phyloP scores from a whole-genome alignment of 2,797 vertebrate species.

The Galagoides demidoff region DNA sequence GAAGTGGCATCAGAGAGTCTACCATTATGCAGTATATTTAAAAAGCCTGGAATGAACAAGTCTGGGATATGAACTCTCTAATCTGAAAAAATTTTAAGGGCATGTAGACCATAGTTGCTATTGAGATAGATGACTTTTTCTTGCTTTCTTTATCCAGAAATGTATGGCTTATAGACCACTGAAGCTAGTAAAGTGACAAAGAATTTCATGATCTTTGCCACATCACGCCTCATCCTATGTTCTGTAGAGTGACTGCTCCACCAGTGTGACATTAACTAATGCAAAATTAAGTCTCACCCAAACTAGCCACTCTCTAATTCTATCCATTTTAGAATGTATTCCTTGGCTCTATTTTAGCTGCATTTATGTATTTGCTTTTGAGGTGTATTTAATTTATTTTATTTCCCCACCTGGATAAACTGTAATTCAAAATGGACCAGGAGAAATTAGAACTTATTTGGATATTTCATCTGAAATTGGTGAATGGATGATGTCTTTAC shows the following conservation, averaged over 20 bases:
- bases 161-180: neutral
- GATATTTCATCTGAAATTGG: neutral
- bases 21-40: neutral
- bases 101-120: neutral
- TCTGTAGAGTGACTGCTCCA: neutral
- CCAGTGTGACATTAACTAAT: neutral
- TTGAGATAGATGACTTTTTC: neutral
- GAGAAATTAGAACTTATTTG: neutral
- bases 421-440: neutral
- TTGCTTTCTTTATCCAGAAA: neutral
- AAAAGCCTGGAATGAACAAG: neutral
- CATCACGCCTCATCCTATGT: neutral
- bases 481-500: neutral
- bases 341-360: neutral
- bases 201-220: fast-evolving
- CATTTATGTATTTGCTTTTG: slow-evolving; percentile 1
- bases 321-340: neutral
- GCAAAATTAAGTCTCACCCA: neutral
- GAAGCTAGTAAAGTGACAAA: neutral
- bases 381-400: neutral
- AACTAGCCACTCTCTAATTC: neutral
- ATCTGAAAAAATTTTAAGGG: neutral
- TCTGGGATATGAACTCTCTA: neutral
- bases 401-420: neutral
- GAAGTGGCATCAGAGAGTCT: neutral